A percentile compares a stretch with the other conserved stretches of the same genome.
phyloP scores from a whole-genome alignment of 2,113 vertebrate species.

The Odontesthes bonariensis region DNA sequence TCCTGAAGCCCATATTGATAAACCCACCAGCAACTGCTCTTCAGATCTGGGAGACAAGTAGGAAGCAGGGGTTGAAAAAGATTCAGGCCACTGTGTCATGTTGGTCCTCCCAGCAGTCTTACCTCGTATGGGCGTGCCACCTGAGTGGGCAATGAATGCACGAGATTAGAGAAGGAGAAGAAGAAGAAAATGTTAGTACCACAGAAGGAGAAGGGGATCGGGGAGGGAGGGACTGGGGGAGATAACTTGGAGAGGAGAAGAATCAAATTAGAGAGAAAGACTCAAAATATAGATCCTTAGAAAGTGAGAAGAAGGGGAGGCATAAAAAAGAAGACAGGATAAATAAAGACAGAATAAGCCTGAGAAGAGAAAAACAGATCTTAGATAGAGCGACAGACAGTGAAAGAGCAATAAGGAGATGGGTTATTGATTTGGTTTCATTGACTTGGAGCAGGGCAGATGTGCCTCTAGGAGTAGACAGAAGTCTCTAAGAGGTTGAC shows the following conservation, averaged over 20 bases:
- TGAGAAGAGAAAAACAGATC: constrained; percentile 59
- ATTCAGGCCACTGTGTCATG: constrained; percentile 78
- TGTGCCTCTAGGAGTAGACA: constrained; percentile 52
- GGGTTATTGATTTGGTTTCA: constrained; percentile 72
- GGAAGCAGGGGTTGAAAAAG: constrained; percentile 72
- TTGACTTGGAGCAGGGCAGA: constrained; percentile 68
- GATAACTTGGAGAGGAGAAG: constrained; percentile 62
- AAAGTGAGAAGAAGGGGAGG: constrained; percentile 57
- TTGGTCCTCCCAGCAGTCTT: constrained; percentile 81
- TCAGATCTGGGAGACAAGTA: constrained; percentile 69
- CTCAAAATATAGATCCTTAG: constrained; percentile 69
- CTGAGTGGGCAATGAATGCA: constrained; percentile 85
- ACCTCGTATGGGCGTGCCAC: constrained; percentile 85
- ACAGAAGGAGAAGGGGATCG: constrained; percentile 55
- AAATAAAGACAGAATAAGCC: constrained; percentile 69
- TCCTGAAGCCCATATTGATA: constrained; percentile 49
- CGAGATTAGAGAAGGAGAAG: constrained; percentile 84
- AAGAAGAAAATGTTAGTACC: constrained; percentile 85
- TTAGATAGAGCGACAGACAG: constrained; percentile 64
- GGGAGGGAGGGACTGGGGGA: constrained; percentile 50
- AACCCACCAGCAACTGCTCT: constrained; percentile 56
- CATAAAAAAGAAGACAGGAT: constrained; percentile 57
- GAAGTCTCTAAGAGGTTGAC: constrained; percentile 42
- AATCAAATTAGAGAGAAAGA: constrained; percentile 75
- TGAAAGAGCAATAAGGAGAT: constrained; percentile 70